These are phyloP conservation scores for Sinodicranocentrus sp. DNA, from an alignment of 2,888 invertebrate genomes.

Conservation along the genomic window DNA sequence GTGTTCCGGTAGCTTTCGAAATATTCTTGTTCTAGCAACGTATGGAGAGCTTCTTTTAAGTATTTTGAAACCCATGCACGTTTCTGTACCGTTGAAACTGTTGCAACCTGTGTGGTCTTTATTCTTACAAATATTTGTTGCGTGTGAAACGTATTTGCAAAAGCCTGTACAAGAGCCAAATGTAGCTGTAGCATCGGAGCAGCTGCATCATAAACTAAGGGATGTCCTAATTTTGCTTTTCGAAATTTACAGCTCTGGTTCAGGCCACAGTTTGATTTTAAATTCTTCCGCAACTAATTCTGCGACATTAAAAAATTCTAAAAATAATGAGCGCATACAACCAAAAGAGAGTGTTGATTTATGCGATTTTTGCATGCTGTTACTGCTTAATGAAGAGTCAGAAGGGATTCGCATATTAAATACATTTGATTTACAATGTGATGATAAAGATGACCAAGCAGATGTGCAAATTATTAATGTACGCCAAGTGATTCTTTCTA, in stretches of 20 bases:
- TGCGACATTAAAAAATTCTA: constrained; percentile 5
- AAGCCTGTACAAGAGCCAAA: constrained; percentile 69
- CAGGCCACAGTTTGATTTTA: constrained; percentile 39
- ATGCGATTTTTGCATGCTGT: constrained; percentile 58
- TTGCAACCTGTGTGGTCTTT: constrained; percentile 68
- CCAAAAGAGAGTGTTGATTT: constrained; percentile 40
- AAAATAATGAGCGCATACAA: background rate
- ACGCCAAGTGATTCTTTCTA: constrained; percentile 35
- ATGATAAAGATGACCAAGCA: background rate
- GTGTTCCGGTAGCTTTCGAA: constrained; percentile 15
- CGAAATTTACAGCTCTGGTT: constrained; percentile 61
- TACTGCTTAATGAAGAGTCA: constrained; percentile 55
- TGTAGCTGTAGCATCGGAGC: constrained; percentile 44
- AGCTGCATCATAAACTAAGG: constrained; percentile 60
- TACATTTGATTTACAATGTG: constrained; percentile 39
- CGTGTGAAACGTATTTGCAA: constrained; percentile 66
- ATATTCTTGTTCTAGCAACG: background rate
- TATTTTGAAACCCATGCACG: constrained; percentile 48
- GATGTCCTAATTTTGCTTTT: constrained; percentile 66
- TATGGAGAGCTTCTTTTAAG: constrained; percentile 39
- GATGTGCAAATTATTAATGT: constrained; percentile 29
- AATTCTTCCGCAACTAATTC: background rate
- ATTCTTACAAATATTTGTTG: constrained; percentile 64
- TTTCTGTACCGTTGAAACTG: constrained; percentile 48
- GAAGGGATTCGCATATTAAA: constrained; percentile 35